Evolutionary conservation across 2,888 invertebrate species (phyloP).

Genomic region (Seira musarum): DNA sequence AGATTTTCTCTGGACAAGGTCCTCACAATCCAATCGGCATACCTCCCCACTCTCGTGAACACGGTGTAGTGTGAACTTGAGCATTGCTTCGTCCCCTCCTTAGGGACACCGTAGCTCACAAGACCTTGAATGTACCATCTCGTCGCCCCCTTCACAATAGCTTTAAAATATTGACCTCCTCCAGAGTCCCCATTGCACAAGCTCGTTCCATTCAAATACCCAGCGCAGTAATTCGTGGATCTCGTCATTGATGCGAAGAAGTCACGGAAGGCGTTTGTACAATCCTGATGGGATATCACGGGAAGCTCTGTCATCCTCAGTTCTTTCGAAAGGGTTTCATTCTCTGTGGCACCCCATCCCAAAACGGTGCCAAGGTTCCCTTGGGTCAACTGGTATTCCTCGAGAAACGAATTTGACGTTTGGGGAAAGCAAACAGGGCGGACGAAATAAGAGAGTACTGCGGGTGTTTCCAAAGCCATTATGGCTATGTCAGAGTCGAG

Average conservation of each 20-base stretch:
- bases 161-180: conserved; percentile 76
- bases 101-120: conserved; percentile 72
- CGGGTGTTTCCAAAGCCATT: conserved; percentile 72
- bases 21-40: conserved; percentile 68
- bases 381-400: conserved; percentile 68
- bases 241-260: conserved; percentile 69
- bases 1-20: conserved; percentile 68
- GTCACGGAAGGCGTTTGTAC: conserved; percentile 65
- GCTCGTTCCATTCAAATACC: conserved; percentile 67
- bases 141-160: conserved; percentile 70
- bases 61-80: conserved; percentile 68
- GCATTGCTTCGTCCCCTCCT: conserved; percentile 64
- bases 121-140: conserved; percentile 73
- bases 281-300: conserved; percentile 66
- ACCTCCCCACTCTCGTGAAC: conserved; percentile 68
- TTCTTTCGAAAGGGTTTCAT: conserved; percentile 71
- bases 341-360: conserved; percentile 78
- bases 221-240: conserved; percentile 69
- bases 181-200: conserved; percentile 62
- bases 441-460: conserved; percentile 73
- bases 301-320: conserved; percentile 67
- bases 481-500: conserved; percentile 76
- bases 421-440: conserved; percentile 74
- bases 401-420: conserved; percentile 67
- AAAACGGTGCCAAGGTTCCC: conserved; percentile 69